Conservation (phyloP, 1,140 invertebrate genomes). For the Rhizoglyphus robini region DNA sequence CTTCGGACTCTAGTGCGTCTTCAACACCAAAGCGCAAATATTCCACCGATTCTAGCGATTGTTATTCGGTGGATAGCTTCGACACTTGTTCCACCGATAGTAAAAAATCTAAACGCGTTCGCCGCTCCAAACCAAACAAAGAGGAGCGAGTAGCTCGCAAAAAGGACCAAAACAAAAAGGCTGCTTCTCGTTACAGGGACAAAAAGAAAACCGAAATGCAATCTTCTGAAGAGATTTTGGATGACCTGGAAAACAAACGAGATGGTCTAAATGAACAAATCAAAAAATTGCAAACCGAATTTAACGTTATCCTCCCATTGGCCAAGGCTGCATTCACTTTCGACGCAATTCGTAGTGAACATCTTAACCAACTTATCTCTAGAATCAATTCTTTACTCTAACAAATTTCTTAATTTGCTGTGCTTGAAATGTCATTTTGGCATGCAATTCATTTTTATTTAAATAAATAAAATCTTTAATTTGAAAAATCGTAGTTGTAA, state of each 20-base stretch:
- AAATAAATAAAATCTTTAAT: background rate
- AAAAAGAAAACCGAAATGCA: background rate
- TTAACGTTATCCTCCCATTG: background rate
- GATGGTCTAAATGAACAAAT: background rate
- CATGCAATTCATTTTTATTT: background rate
- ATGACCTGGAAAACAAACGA: background rate
- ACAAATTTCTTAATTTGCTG: background rate
- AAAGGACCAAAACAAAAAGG: slow-evolving; percentile 5
- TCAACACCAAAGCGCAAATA: background rate
- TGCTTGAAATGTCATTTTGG: background rate
- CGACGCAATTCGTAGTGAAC: background rate
- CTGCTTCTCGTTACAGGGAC: background rate
- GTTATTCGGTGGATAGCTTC: background rate
- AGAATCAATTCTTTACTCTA: background rate
- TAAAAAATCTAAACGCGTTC: background rate
- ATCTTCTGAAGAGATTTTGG: background rate
- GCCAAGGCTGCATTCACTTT: background rate
- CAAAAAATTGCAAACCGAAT: background rate
- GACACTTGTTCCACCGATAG: background rate
- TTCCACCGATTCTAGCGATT: slow-evolving; percentile 4
- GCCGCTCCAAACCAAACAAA: background rate
- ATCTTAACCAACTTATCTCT: background rate
- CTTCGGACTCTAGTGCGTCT: background rate
- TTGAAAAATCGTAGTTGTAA: too few species aligned
- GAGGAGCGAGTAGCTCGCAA: background rate